Evolutionary conservation across 2,113 vertebrate species (phyloP).

Genomic region (Tragelaphus imberbis): DNA sequence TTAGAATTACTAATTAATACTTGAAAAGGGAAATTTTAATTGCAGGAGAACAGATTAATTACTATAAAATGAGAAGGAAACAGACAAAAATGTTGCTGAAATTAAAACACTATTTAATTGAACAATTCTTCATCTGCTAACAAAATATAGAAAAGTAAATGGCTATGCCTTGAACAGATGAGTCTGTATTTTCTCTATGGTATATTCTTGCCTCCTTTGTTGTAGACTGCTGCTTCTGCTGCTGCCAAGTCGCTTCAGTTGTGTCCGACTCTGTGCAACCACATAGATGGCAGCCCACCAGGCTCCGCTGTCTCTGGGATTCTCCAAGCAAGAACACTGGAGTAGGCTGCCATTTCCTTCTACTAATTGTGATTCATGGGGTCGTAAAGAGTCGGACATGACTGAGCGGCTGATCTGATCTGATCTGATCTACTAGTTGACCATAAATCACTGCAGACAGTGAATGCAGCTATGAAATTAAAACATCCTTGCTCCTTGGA

Average conservation of each 20-base stretch:
- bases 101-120: conserved; percentile 18
- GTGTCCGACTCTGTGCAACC: too few species aligned
- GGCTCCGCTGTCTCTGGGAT: too few species aligned
- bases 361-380: too few species aligned
- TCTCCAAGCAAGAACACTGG: too few species aligned
- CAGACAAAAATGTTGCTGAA: neutral
- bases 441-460: neutral
- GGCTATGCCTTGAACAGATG: conserved; percentile 5
- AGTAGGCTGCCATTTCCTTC: too few species aligned
- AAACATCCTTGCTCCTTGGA: neutral
- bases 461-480: neutral
- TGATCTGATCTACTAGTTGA: neutral
- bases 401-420: too few species aligned
- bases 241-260: too few species aligned
- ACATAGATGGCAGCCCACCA: too few species aligned
- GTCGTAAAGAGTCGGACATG: too few species aligned
- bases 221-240: neutral
- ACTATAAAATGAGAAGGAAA: conserved; percentile 3
- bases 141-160: conserved; percentile 41
- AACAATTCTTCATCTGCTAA: conserved; percentile 33
- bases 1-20: neutral
- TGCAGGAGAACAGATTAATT: conserved; percentile 3
- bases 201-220: neutral
- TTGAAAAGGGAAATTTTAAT: conserved; percentile 5
- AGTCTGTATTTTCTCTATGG: neutral